Conservation (phyloP, 1,140 invertebrate genomes). For the Mercenaria mercenaria region DNA sequence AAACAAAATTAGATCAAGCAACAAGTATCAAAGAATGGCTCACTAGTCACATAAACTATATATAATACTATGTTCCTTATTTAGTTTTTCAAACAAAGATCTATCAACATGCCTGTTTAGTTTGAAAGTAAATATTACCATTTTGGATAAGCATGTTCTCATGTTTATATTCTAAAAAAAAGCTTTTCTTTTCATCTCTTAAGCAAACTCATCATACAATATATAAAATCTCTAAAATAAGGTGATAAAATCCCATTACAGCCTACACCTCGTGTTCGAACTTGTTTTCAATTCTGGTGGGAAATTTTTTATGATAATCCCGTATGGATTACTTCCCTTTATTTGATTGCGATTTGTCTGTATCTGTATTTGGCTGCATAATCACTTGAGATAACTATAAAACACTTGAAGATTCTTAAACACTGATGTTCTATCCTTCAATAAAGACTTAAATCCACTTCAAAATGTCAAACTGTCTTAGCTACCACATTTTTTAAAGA, state of each 20-base stretch:
- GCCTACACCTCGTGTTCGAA: not conserved
- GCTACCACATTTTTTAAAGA: not conserved
- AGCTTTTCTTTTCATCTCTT: too few species aligned
- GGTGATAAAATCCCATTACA: not conserved
- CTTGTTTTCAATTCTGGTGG: not conserved
- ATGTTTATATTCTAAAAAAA: too few species aligned
- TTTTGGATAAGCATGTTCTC: too few species aligned
- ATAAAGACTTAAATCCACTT: constrained; percentile 40
- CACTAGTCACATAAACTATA: too few species aligned
- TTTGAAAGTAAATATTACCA: too few species aligned
- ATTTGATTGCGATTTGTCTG: not conserved
- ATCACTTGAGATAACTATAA: constrained; percentile 19
- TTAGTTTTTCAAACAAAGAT: too few species aligned
- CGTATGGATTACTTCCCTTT: constrained; percentile 22
- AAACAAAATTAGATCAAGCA: too few species aligned
- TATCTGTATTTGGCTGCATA: not conserved
- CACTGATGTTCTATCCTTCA: constrained; percentile 16
- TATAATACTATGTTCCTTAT: too few species aligned
- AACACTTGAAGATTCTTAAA: constrained; percentile 5
- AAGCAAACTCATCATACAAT: too few species aligned
- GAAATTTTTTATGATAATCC: constrained; percentile 7
- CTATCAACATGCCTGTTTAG: too few species aligned
- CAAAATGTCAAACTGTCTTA: constrained; percentile 16
- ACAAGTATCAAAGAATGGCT: too few species aligned
- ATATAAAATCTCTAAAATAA: too few species aligned